A percentile compares a stretch with the other conserved stretches of the same genome.
Conservation (phyloP, 2,113 vertebrate species). For the Mormyrus iriodes region DNA sequence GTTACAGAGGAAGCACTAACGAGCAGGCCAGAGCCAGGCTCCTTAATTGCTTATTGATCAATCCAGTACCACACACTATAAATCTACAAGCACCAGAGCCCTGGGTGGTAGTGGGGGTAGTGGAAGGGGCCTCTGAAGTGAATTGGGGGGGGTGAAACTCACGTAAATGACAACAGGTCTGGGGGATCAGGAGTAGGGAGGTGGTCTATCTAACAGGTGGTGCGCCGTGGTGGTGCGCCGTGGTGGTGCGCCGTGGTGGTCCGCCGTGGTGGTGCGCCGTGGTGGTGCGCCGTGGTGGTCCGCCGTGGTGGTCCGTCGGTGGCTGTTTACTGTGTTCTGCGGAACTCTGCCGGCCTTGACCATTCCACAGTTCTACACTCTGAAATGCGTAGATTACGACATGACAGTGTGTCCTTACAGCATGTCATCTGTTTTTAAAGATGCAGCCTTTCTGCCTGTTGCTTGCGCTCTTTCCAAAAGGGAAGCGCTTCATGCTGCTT, state of each 20-base stretch:
- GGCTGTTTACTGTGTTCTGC: background rate
- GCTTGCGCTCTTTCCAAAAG: background rate
- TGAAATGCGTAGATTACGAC: background rate
- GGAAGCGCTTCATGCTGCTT: slow-evolving; percentile 66
- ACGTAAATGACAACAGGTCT: slow-evolving; percentile 33
- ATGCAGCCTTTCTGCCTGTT: background rate
- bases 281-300: slow-evolving; percentile 54
- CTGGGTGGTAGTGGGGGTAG: slow-evolving; percentile 24
- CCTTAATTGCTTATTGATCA: slow-evolving; percentile 57
- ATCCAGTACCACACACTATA: slow-evolving; percentile 60
- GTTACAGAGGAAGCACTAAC: slow-evolving; percentile 42
- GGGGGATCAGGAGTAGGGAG: slow-evolving; percentile 45
- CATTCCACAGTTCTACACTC: background rate
- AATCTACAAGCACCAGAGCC: slow-evolving; percentile 55
- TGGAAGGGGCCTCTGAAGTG: slow-evolving; percentile 15
- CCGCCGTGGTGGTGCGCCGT: slow-evolving; percentile 38
- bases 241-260: slow-evolving; percentile 55
- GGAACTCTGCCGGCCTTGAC: background rate
- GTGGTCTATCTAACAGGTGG: slow-evolving; percentile 61
- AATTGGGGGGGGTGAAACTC: slow-evolving; percentile 24
- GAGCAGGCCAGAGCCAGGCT: slow-evolving; percentile 39
- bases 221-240: too few species aligned
- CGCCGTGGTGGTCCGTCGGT: slow-evolving; percentile 54
- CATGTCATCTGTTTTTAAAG: background rate
- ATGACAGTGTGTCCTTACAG: background rate